phyloP scores from a whole-genome alignment of 2,113 vertebrate species.

The Gasterosteus nipponicus region DNA sequence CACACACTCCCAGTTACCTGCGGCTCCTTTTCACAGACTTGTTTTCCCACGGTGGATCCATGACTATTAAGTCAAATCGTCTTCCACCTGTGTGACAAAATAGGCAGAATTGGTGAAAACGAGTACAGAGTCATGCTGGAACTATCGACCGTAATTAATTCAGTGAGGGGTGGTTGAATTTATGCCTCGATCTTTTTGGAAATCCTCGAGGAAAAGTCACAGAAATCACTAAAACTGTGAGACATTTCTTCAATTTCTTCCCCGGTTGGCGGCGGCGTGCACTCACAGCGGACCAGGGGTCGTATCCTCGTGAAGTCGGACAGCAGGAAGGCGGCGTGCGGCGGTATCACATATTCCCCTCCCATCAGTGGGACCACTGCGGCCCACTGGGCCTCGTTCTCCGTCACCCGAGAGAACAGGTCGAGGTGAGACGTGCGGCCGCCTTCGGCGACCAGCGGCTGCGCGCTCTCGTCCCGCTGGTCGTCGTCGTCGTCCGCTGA shows the following conservation, averaged over 20 bases:
- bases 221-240: background rate
- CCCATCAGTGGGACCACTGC: conserved; percentile 86
- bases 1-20: conserved; percentile 76
- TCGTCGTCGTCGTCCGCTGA: conserved; percentile 55
- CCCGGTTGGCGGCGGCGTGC: background rate
- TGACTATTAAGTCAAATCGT: conserved; percentile 88
- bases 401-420: conserved; percentile 83
- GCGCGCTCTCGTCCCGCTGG: conserved; percentile 54
- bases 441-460: conserved; percentile 58
- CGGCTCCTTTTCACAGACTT: conserved; percentile 96
- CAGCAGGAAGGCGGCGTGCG: conserved; percentile 88
- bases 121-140: background rate
- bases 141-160: background rate
- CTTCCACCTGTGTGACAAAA: conserved; percentile 79
- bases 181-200: fast-evolving
- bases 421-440: conserved; percentile 77
- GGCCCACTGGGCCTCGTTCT: conserved; percentile 80
- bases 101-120: background rate
- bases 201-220: background rate
- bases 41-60: conserved; percentile 98
- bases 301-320: conserved; percentile 90
- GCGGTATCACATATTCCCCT: conserved; percentile 90
- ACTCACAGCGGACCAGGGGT: conserved; percentile 90
- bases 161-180: background rate
- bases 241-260: background rate